Evolutionary conservation across 2,888 invertebrate genomes (phyloP).

Genomic region (Bembecia ichneumoniformis): DNA sequence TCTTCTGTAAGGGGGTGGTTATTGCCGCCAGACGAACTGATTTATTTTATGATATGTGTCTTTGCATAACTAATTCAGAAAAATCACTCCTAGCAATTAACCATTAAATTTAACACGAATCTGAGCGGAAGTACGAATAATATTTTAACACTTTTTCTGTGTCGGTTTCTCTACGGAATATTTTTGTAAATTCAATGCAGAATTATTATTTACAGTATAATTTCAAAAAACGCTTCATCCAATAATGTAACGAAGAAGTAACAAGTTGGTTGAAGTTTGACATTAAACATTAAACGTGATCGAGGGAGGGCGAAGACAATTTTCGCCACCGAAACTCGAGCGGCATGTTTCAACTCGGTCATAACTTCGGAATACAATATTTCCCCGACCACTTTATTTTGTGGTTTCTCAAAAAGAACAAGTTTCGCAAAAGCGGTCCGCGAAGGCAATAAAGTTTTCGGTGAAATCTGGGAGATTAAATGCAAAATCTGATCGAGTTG

Average conservation of each 20-base stretch:
- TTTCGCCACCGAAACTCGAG: conserved; percentile 12
- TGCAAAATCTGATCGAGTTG: conserved; percentile 24
- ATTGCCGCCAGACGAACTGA: too few relatives aligned
- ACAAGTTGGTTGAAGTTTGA: background rate
- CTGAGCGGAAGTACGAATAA: too few relatives aligned
- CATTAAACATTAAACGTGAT: background rate
- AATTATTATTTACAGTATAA: too few relatives aligned
- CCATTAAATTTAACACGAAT: too few relatives aligned
- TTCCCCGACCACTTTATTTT: conserved; percentile 31
- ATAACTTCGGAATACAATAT: conserved; percentile 37
- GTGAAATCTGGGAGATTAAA: conserved; percentile 30
- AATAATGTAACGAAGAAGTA: background rate
- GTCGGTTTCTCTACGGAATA: too few relatives aligned
- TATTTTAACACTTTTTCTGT: too few relatives aligned
- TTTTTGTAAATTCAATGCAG: too few relatives aligned
- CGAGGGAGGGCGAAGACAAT: conserved; percentile 2
- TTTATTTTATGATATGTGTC: too few relatives aligned
- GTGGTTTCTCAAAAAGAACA: conserved; percentile 35
- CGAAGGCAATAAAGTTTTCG: conserved; percentile 36
- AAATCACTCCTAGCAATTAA: too few relatives aligned
- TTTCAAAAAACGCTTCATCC: too few relatives aligned
- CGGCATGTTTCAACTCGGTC: conserved; percentile 18
- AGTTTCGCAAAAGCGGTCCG: conserved; percentile 38
- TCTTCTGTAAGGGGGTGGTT: too few relatives aligned
- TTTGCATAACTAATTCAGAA: too few relatives aligned